Percentiles rank a stretch among this genome's conserved stretches.
Evolutionary conservation across 2,888 invertebrate species (phyloP).

Genomic region (Lampropteryx suffumata): DNA sequence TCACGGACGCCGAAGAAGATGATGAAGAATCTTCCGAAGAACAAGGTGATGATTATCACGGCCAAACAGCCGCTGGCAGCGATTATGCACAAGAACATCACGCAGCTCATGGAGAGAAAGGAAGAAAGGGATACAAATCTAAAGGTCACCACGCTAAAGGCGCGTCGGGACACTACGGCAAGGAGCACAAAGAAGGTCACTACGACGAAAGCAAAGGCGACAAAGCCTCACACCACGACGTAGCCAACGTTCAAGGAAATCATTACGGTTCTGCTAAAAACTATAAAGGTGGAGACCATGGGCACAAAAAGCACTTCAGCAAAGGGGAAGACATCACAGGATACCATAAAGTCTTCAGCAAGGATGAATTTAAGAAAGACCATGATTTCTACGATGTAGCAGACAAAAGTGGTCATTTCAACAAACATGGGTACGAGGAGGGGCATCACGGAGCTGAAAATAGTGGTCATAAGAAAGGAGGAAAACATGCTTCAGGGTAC

Average conservation of each 20-base stretch:
- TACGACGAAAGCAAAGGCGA: slow-evolving; percentile 79
- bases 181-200: slow-evolving; percentile 78
- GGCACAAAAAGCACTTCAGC: slow-evolving; percentile 83
- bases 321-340: slow-evolving; percentile 88
- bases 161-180: slow-evolving; percentile 79
- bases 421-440: slow-evolving; percentile 83
- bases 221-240: slow-evolving; percentile 79
- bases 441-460: slow-evolving; percentile 79
- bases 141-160: slow-evolving; percentile 81
- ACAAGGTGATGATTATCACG: slow-evolving; percentile 42
- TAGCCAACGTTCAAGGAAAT: slow-evolving; percentile 79
- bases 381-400: slow-evolving; percentile 89
- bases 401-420: slow-evolving; percentile 85
- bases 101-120: slow-evolving; percentile 80
- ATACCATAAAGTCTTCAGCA: slow-evolving; percentile 88
- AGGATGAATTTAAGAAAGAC: slow-evolving; percentile 90
- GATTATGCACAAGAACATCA: slow-evolving; percentile 75
- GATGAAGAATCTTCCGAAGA: slow-evolving; percentile 55
- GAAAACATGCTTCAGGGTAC: slow-evolving; percentile 76
- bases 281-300: slow-evolving; percentile 82
- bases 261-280: slow-evolving; percentile 78
- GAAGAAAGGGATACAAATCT: slow-evolving; percentile 79
- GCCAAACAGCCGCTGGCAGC: slow-evolving; percentile 70
- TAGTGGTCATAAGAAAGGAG: slow-evolving; percentile 83
- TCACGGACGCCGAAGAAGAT: slow-evolving; percentile 60